A percentile compares a stretch with the other conserved stretches of the same genome.
phyloP scores from a whole-genome alignment of 2,888 invertebrate genomes.

The Erebia palarica region DNA sequence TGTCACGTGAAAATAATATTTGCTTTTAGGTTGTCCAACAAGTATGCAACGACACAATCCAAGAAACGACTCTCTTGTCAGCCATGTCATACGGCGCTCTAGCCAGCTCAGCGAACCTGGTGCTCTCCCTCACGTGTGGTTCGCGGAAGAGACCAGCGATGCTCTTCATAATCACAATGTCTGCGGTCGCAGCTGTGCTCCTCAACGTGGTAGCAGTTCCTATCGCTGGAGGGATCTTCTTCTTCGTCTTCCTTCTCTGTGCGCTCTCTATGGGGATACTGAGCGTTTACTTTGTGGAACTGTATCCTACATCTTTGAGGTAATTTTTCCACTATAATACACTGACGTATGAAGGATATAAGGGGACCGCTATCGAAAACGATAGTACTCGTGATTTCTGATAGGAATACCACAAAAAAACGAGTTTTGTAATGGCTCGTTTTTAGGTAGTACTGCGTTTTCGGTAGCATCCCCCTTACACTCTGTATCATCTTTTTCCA shows the following conservation, averaged over 20 bases:
- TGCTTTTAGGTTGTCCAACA: constrained; percentile 52
- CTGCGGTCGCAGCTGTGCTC: constrained; percentile 60
- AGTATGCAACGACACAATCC: constrained; percentile 71
- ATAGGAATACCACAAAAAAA: too few relatives aligned
- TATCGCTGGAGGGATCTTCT: constrained; percentile 71
- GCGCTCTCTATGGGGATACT: constrained; percentile 74
- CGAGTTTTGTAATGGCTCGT: too few relatives aligned
- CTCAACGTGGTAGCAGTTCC: constrained; percentile 65
- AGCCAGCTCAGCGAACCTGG: constrained; percentile 65
- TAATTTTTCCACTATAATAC: constrained; percentile 41
- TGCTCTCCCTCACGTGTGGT: constrained; percentile 71
- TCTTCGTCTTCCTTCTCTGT: constrained; percentile 72
- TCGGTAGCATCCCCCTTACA: too few relatives aligned
- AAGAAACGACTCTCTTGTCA: constrained; percentile 70
- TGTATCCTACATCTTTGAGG: constrained; percentile 77
- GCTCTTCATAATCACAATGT: constrained; percentile 61
- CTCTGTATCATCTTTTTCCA: too few relatives aligned
- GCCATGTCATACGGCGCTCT: constrained; percentile 74
- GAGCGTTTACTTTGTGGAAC: constrained; percentile 75
- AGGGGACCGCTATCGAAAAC: too few relatives aligned
- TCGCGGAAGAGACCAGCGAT: constrained; percentile 68
- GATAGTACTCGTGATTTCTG: too few relatives aligned
- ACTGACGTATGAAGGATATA: too few relatives aligned
- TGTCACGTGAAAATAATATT: background rate
- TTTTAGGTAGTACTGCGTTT: too few relatives aligned